A percentile compares a stretch with the other conserved stretches of the same genome.
Evolutionary conservation across 92 coral and sea anemone species (phyloP).

Genomic region (Parazoanthus darwini): DNA sequence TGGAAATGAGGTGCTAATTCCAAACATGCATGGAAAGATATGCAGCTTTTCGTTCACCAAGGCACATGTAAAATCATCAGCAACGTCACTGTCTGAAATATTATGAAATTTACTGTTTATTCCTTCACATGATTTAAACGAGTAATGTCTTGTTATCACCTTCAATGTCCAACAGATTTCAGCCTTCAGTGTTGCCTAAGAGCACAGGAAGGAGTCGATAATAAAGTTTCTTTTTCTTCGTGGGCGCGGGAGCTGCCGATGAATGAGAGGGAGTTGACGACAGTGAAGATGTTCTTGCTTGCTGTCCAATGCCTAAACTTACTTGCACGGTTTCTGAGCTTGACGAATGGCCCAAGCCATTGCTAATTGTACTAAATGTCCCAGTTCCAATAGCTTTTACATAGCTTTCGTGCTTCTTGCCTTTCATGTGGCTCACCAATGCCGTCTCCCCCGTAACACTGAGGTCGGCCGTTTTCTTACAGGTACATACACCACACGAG

Average conservation of each 20-base stretch:
- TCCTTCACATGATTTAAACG: background rate
- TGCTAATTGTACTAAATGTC: slow-evolving; percentile 9
- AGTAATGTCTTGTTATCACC: slow-evolving; percentile 45
- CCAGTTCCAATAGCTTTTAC: slow-evolving; percentile 39
- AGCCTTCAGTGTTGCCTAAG: slow-evolving; percentile 44
- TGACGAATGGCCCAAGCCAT: slow-evolving; percentile 11
- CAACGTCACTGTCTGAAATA: background rate
- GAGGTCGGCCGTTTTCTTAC: background rate
- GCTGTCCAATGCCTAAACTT: background rate
- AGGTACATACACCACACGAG: too few species aligned
- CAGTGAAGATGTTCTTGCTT: slow-evolving; percentile 21
- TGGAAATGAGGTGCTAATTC: too few species aligned
- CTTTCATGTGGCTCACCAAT: slow-evolving; percentile 49
- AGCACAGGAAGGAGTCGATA: slow-evolving; percentile 41
- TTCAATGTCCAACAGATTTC: slow-evolving; percentile 30
- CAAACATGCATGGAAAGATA: too few species aligned
- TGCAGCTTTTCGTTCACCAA: too few species aligned
- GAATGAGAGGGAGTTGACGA: slow-evolving; percentile 1
- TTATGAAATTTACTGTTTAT: background rate
- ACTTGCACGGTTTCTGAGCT: slow-evolving; percentile 31
- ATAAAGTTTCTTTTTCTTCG: background rate
- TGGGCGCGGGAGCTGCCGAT: slow-evolving; percentile 2
- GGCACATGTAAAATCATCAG: too few species aligned
- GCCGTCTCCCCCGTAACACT: slow-evolving; percentile 45
- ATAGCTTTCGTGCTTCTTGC: slow-evolving; percentile 44